Evolutionary conservation across 2,888 invertebrate species (phyloP).

Genomic region (Cheilosia grossa): DNA sequence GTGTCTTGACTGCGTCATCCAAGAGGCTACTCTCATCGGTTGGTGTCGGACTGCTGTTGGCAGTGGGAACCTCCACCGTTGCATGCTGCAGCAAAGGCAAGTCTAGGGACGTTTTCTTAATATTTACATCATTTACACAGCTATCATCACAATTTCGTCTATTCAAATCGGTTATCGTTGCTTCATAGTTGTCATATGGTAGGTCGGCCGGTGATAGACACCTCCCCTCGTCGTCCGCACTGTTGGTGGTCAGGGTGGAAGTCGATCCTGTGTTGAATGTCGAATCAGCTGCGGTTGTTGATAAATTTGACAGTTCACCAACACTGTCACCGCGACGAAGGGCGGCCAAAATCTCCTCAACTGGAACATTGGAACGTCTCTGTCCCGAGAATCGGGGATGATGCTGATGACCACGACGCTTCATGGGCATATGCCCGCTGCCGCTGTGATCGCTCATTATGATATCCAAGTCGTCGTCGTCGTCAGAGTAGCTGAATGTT

Average conservation of each 20-base stretch:
- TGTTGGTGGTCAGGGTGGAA: slow-evolving; percentile 72
- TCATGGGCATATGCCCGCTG: slow-evolving; percentile 77
- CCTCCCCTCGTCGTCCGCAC: slow-evolving; percentile 67
- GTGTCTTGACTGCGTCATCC: slow-evolving; percentile 78
- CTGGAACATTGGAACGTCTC: slow-evolving; percentile 85
- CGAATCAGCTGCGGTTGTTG: slow-evolving; percentile 75
- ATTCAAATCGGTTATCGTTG: slow-evolving; percentile 56
- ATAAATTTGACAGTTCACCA: slow-evolving; percentile 79
- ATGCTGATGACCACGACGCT: slow-evolving; percentile 89
- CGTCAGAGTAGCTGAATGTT: slow-evolving; percentile 65
- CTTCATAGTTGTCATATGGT: slow-evolving; percentile 36
- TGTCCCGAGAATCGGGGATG: slow-evolving; percentile 88
- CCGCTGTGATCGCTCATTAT: slow-evolving; percentile 77
- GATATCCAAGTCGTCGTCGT: slow-evolving; percentile 45
- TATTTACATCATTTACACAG: slow-evolving; percentile 71
- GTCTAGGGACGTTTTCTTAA: slow-evolving; percentile 77
- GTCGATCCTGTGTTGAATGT: slow-evolving; percentile 72
- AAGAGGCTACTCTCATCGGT: slow-evolving; percentile 82
- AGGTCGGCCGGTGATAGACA: slow-evolving; percentile 68
- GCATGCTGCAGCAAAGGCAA: slow-evolving; percentile 80
- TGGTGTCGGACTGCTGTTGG: slow-evolving; percentile 82
- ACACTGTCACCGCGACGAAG: slow-evolving; percentile 81
- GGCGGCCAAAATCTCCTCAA: slow-evolving; percentile 82
- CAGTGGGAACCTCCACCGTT: slow-evolving; percentile 75
- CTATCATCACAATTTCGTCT: slow-evolving; percentile 52